These are phyloP conservation scores for Leucosticte australis DNA, from an alignment of 2,113 vertebrate species.

Conservation along the genomic window DNA sequence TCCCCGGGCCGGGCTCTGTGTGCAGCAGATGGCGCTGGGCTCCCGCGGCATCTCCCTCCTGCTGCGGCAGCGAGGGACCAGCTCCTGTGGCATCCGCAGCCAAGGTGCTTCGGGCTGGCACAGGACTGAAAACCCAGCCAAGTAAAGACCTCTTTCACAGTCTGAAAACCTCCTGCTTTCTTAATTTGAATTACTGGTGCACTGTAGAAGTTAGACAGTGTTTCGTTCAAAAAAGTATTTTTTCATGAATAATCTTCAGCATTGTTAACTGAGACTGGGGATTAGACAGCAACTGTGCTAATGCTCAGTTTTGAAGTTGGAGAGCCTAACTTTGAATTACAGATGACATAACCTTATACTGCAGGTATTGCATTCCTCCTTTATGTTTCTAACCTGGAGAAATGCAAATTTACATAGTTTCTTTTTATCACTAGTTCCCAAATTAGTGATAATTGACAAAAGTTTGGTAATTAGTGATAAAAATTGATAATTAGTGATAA, in stretches of 20 bases:
- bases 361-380: background rate
- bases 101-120: background rate
- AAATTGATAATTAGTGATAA: background rate
- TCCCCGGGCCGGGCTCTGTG: background rate
- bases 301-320: background rate
- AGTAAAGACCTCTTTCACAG: background rate
- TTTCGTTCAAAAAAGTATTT: background rate
- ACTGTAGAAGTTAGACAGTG: background rate
- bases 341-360: background rate
- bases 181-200: background rate
- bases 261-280: background rate
- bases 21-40: slow-evolving; percentile 54
- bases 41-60: background rate
- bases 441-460: background rate
- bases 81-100: background rate
- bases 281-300: background rate
- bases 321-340: background rate
- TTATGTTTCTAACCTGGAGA: background rate
- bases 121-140: background rate
- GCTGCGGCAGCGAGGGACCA: background rate
- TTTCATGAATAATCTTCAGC: background rate
- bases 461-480: background rate
- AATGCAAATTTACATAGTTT: background rate
- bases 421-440: background rate
- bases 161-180: background rate